These are phyloP conservation scores for Polydrusus pterygomalis DNA, from an alignment of 2,888 invertebrate species.

Conservation along the genomic window DNA sequence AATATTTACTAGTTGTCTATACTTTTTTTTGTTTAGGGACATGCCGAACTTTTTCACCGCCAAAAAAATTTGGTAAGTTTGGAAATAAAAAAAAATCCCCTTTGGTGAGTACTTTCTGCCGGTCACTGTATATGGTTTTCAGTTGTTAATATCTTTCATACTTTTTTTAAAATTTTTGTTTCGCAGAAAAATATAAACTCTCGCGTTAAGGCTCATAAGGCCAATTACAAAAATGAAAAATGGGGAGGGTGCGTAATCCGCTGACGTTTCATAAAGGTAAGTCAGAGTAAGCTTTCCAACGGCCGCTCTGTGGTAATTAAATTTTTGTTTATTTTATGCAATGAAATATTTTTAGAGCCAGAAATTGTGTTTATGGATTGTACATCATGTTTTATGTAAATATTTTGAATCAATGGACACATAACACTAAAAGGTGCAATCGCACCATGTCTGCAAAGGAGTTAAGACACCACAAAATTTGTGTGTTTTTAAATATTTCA, in stretches of 20 bases:
- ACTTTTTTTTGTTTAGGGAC: too few species aligned
- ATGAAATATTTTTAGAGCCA: constrained; percentile 18
- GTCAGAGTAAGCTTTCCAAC: constrained; percentile 2
- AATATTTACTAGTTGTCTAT: too few species aligned
- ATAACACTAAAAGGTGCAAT: background rate
- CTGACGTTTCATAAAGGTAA: too few species aligned
- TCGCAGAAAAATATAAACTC: too few species aligned
- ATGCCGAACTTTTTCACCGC: too few species aligned
- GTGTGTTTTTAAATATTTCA: background rate
- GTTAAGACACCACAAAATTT: too few species aligned
- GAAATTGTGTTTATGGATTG: constrained; percentile 13
- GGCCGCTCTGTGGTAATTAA: constrained; percentile 14
- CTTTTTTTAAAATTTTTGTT: too few species aligned
- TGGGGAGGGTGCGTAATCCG: constrained; percentile 22
- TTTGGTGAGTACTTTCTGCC: too few species aligned
- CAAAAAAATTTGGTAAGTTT: too few species aligned
- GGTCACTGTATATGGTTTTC: too few species aligned
- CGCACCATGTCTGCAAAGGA: background rate
- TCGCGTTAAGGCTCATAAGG: constrained; percentile 11
- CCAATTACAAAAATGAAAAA: constrained; percentile 27
- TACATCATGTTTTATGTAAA: constrained; percentile 10
- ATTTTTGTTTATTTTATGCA: constrained; percentile 22
- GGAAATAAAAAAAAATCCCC: too few species aligned
- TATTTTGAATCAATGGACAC: background rate
- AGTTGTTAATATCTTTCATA: too few species aligned